Conservation (phyloP, 2,113 vertebrate genomes). For the Garra rufa region DNA sequence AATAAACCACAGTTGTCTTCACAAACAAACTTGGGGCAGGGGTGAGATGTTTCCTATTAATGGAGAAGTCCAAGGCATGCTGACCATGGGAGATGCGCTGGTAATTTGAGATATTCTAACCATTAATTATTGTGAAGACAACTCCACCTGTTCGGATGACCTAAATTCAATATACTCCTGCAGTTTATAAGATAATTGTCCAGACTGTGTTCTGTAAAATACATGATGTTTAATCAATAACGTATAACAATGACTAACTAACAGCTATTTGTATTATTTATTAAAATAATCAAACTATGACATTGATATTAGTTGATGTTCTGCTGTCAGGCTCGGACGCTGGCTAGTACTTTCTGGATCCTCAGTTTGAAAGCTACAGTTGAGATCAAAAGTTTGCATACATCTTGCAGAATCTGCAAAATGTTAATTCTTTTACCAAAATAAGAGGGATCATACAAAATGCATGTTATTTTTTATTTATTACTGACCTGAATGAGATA, state of each 20-base stretch:
- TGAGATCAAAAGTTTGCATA: too few relatives aligned
- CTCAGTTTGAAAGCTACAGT: too few relatives aligned
- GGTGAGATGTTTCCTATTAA: slow-evolving; percentile 58
- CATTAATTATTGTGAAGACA: slow-evolving; percentile 36
- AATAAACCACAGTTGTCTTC: slow-evolving; percentile 65
- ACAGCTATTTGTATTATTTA: neutral
- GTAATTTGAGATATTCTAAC: slow-evolving; percentile 57
- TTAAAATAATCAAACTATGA: too few relatives aligned
- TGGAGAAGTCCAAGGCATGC: slow-evolving; percentile 55
- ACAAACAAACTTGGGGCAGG: slow-evolving; percentile 59
- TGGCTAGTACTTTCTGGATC: too few relatives aligned
- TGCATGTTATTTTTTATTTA: too few relatives aligned
- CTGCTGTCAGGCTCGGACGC: too few relatives aligned
- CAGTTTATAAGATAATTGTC: neutral
- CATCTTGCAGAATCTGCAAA: too few relatives aligned
- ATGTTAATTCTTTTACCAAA: too few relatives aligned
- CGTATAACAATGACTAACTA: neutral
- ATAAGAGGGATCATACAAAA: too few relatives aligned
- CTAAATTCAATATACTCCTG: neutral
- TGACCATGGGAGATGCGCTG: slow-evolving; percentile 39
- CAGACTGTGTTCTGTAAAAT: neutral
- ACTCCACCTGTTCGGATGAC: slow-evolving; percentile 33
- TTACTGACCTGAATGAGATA: too few relatives aligned
- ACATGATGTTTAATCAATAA: neutral
- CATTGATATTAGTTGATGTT: too few relatives aligned